These are phyloP conservation scores for Micromesistius poutassou DNA, from an alignment of 2,797 vertebrate genomes.

Conservation along the genomic window DNA sequence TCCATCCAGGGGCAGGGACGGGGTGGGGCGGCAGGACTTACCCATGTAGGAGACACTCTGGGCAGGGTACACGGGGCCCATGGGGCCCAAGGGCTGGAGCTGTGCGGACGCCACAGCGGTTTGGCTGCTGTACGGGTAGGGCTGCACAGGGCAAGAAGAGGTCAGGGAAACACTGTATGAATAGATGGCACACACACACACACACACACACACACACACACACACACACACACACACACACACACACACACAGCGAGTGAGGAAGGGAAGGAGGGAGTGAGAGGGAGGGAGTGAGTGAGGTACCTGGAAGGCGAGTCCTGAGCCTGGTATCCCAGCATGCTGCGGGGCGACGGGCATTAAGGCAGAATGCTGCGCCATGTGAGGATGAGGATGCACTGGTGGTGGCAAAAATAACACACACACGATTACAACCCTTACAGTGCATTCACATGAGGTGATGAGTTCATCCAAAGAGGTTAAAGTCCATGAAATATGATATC, in stretches of 20 bases:
- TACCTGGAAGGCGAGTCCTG: constrained; percentile 85
- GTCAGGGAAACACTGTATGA: background rate
- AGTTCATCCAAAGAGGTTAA: background rate
- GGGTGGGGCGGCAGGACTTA: constrained; percentile 51
- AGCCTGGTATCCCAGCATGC: constrained; percentile 72
- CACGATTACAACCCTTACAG: background rate
- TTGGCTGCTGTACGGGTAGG: constrained; percentile 77
- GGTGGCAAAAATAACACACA: background rate
- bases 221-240: background rate
- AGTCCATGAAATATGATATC: background rate
- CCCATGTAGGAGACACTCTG: constrained; percentile 83
- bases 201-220: background rate
- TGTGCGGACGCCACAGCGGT: constrained; percentile 71
- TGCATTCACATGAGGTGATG: background rate
- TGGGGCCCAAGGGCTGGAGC: constrained; percentile 79
- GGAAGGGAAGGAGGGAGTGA: background rate
- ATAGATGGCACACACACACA: background rate
- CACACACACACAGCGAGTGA: background rate
- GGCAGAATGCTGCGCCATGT: constrained; percentile 70
- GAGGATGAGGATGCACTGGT: constrained; percentile 68
- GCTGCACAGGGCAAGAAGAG: constrained; percentile 61
- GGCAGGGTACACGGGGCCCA: constrained; percentile 78
- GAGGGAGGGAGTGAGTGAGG: background rate
- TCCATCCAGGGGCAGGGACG: background rate
- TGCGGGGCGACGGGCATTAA: constrained; percentile 77